A percentile compares a stretch with the other conserved stretches of the same genome.
phyloP scores from a whole-genome alignment of 2,888 invertebrate genomes.

The Melikaiella ostensackeni region DNA sequence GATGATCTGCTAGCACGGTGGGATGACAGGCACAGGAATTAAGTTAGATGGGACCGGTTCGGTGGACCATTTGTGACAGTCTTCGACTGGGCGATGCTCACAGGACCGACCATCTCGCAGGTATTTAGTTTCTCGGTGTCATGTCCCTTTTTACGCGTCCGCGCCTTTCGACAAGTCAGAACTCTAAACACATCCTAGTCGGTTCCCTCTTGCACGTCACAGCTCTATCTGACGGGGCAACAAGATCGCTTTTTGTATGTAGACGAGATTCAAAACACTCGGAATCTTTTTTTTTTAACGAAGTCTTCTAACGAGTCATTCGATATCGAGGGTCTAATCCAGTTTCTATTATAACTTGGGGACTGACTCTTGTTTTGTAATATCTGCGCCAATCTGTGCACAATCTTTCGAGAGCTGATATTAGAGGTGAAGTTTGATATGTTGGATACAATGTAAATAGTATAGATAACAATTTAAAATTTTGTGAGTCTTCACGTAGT shows the following conservation, averaged over 20 bases:
- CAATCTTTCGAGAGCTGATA: neutral
- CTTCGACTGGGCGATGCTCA: constrained; percentile 60
- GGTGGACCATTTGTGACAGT: constrained; percentile 69
- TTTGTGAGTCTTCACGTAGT: neutral
- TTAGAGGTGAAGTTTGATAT: constrained; percentile 8
- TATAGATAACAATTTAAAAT: neutral
- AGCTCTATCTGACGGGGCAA: constrained; percentile 67
- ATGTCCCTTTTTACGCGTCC: constrained; percentile 75
- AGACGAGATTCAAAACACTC: constrained; percentile 7
- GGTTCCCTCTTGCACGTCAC: constrained; percentile 64
- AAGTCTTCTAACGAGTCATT: constrained; percentile 41
- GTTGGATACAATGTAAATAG: neutral
- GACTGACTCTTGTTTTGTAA: neutral
- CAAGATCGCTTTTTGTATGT: constrained; percentile 49
- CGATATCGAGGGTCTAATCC: constrained; percentile 42
- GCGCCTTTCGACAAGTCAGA: constrained; percentile 73
- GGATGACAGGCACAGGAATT: constrained; percentile 65
- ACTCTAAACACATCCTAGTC: constrained; percentile 70
- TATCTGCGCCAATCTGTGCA: neutral
- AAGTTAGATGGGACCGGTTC: constrained; percentile 68
- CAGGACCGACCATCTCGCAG: constrained; percentile 53
- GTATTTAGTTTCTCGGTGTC: constrained; percentile 76
- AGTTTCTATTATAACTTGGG: neutral
- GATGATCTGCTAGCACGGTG: constrained; percentile 63
- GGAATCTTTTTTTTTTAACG: neutral